phyloP scores from a whole-genome alignment of 1,140 invertebrate species.

The Nebria ingens region DNA sequence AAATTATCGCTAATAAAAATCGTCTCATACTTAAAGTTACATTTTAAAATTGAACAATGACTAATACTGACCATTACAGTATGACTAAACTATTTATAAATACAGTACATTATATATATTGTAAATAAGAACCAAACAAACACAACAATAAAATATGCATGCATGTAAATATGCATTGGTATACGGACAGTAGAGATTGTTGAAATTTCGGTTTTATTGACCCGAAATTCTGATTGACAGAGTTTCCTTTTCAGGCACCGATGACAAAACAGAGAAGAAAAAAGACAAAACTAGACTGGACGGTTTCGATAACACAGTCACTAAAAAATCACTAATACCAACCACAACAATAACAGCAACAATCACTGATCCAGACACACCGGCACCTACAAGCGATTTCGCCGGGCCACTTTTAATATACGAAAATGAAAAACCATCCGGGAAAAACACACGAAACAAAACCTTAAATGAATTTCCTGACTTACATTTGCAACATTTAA shows the following conservation, averaged over 20 bases:
- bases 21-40: too few species aligned
- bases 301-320: neutral
- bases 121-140: too few species aligned
- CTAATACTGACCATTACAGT: too few species aligned
- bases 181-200: too few species aligned
- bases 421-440: neutral
- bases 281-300: neutral
- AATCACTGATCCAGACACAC: neutral
- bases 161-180: neutral
- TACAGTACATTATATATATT: neutral
- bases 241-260: conserved; percentile 1
- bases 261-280: neutral
- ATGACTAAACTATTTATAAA: too few species aligned
- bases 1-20: too few species aligned
- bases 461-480: neutral
- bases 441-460: neutral
- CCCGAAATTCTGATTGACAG: neutral
- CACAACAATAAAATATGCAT: neutral
- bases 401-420: neutral
- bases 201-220: neutral
- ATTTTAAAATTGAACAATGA: too few species aligned
- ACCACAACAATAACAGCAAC: neutral
- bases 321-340: neutral
- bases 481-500: neutral
- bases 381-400: neutral